phyloP scores from a whole-genome alignment of 2,888 invertebrate genomes.

The Leptarthrus brevirostris region DNA sequence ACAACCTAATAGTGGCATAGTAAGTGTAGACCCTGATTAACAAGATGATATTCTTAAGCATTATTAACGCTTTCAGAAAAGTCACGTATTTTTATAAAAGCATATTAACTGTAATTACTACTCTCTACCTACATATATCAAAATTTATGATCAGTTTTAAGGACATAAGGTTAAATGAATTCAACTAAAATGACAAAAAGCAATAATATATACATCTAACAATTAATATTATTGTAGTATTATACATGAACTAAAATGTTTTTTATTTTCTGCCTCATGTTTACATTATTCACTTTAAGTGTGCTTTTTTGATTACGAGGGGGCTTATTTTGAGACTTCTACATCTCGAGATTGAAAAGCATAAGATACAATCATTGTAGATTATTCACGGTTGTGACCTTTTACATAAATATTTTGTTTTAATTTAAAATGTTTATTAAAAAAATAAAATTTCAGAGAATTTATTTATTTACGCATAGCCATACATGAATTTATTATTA shows the following conservation, averaged over 20 bases:
- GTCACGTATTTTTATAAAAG: constrained; percentile 54
- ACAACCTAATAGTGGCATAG: constrained; percentile 33
- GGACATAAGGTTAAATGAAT: constrained; percentile 25
- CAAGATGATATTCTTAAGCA: constrained; percentile 35
- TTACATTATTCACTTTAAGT: constrained; percentile 26
- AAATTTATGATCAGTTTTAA: constrained; percentile 35
- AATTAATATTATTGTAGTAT: constrained; percentile 41
- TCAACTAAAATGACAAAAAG: constrained; percentile 46
- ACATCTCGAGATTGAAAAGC: constrained; percentile 37
- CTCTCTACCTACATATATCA: constrained; percentile 46
- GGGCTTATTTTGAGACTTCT: constrained; percentile 36
- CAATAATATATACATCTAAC: constrained; percentile 46
- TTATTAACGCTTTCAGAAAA: constrained; percentile 38
- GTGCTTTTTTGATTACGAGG: neutral
- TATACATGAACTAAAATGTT: constrained; percentile 15
- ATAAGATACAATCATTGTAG: constrained; percentile 45
- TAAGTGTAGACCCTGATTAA: constrained; percentile 16
- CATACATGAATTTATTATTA: constrained; percentile 12
- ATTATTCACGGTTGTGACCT: constrained; percentile 49
- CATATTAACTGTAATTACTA: constrained; percentile 49
- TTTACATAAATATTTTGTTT: constrained; percentile 30
- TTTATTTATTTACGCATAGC: neutral
- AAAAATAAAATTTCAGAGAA: no score
- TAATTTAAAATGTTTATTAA: no score
- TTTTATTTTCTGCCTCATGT: constrained; percentile 34